These are phyloP conservation scores for Budorcas taxicolor DNA, from an alignment of 2,113 vertebrate species.

Conservation along the genomic window DNA sequence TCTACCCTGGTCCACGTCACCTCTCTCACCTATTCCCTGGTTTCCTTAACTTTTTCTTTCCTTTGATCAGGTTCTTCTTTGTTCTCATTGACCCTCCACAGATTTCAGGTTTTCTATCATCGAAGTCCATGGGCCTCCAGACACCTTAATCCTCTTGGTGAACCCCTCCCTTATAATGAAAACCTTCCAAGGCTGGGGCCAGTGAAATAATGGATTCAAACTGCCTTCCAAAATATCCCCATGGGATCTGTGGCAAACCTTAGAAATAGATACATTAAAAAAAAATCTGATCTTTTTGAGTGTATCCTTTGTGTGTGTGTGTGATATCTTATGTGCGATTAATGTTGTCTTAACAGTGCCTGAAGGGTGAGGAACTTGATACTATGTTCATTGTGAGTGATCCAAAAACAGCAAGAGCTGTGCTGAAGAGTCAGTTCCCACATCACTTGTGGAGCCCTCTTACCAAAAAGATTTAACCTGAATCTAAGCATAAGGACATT, in stretches of 20 bases:
- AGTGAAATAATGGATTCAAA: neutral
- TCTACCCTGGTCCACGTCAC: neutral
- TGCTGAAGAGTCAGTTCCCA: neutral
- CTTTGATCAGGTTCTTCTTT: neutral
- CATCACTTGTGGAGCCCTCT: neutral
- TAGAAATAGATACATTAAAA: neutral
- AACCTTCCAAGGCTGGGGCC: neutral
- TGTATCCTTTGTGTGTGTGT: neutral
- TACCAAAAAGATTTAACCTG: neutral
- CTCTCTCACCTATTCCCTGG: neutral
- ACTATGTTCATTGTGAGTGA: neutral
- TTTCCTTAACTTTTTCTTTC: neutral
- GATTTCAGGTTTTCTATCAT: neutral
- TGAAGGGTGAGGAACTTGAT: neutral
- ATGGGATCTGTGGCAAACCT: neutral
- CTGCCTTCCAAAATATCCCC: neutral
- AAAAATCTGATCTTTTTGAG: neutral
- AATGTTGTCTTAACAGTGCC: neutral
- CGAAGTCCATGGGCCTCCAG: neutral
- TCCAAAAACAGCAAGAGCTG: conserved; percentile 11
- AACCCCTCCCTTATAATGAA: neutral
- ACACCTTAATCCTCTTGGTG: neutral
- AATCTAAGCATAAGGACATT: neutral
- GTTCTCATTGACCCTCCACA: neutral
- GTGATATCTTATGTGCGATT: neutral